phyloP scores from a whole-genome alignment of 2,888 invertebrate species.

The Andricus quercusramuli region DNA sequence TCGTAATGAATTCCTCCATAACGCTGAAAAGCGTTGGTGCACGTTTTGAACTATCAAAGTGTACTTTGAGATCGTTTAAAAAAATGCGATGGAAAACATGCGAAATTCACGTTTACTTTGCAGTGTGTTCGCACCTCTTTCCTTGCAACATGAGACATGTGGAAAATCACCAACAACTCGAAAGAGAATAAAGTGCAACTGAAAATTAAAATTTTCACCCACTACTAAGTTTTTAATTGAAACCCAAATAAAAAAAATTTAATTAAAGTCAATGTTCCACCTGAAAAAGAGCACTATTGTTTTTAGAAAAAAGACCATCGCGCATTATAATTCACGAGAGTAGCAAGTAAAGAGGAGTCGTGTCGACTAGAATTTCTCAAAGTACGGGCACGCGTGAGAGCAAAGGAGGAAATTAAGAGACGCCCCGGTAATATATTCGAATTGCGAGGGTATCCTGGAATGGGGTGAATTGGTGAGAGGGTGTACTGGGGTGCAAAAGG shows the following conservation, averaged over 20 bases:
- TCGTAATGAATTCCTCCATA: constrained; percentile 14
- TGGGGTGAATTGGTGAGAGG: constrained; percentile 41
- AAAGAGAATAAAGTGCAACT: not conserved
- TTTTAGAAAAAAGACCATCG: not conserved
- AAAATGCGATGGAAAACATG: not conserved
- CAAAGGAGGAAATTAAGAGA: constrained; percentile 66
- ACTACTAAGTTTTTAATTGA: not conserved
- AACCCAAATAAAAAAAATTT: not conserved
- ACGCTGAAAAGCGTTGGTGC: not conserved
- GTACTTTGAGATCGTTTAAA: not conserved
- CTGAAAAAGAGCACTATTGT: not conserved
- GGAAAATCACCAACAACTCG: not conserved
- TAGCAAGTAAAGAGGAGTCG: not conserved
- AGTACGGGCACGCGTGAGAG: constrained; percentile 50
- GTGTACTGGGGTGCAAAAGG: constrained; percentile 48
- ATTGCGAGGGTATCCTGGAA: constrained; percentile 56
- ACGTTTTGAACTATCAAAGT: not conserved
- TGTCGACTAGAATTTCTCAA: constrained; percentile 29
- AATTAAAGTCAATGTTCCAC: not conserved
- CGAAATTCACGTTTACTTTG: not conserved
- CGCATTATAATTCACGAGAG: not conserved
- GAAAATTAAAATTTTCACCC: not conserved
- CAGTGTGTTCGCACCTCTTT: not conserved
- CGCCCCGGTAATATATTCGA: constrained; percentile 70
- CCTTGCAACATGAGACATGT: not conserved